Conservation (phyloP, 2,888 invertebrate species). For the Lutraria lutraria region DNA sequence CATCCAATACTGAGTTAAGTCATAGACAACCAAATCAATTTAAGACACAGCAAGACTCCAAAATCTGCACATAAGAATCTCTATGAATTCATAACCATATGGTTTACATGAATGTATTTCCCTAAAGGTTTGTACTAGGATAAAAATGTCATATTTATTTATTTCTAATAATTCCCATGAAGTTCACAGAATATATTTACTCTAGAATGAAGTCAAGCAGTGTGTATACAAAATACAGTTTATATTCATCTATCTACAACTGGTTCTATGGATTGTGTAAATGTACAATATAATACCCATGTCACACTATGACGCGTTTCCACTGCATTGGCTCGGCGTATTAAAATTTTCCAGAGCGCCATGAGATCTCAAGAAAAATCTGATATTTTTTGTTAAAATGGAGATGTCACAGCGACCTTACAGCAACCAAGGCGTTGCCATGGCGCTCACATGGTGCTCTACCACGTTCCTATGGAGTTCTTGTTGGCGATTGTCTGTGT, state of each 20-base stretch:
- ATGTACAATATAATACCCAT: not conserved
- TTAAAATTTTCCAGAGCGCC: too few species aligned
- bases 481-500: too few species aligned
- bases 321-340: too few species aligned
- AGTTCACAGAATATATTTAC: not conserved
- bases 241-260: not conserved
- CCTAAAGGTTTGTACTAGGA: not conserved
- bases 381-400: too few species aligned
- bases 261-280: not conserved
- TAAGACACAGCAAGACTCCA: not conserved
- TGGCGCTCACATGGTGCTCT: too few species aligned
- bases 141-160: not conserved
- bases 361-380: too few species aligned
- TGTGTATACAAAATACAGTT: not conserved
- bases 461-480: too few species aligned
- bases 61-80: not conserved
- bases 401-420: too few species aligned
- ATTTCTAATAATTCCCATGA: not conserved
- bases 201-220: not conserved
- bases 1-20: not conserved
- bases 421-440: too few species aligned
- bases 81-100: not conserved
- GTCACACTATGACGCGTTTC: too few species aligned
- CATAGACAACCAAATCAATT: not conserved
- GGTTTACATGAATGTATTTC: not conserved